Percentiles rank a stretch among this genome's conserved stretches.
These are phyloP conservation scores for Petaurus breviceps DNA, from an alignment of 2,113 vertebrate genomes.

Conservation along the genomic window DNA sequence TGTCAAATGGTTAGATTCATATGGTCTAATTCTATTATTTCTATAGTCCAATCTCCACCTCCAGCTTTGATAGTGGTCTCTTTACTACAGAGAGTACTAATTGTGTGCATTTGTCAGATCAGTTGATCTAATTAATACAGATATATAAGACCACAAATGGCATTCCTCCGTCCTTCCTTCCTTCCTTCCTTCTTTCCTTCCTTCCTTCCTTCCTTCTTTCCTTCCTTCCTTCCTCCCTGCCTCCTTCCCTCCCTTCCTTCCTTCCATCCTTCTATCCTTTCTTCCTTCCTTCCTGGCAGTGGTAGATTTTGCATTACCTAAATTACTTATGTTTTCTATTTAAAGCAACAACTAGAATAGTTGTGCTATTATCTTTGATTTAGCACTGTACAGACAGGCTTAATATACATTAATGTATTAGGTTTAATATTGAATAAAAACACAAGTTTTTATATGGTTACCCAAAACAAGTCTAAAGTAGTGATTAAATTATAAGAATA, in stretches of 20 bases:
- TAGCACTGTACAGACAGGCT: not conserved
- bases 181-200: too few species aligned
- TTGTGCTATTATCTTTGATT: not conserved
- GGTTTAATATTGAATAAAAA: not conserved
- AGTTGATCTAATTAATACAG: too few species aligned
- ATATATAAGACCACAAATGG: not conserved
- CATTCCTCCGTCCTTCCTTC: too few species aligned
- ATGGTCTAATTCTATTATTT: not conserved
- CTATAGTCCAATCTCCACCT: not conserved
- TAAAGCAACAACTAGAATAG: not conserved
- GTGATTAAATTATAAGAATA: not conserved
- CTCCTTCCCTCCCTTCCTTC: too few species aligned
- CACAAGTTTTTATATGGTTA: not conserved
- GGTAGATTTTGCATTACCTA: too few species aligned
- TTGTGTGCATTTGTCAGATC: not conserved
- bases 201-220: too few species aligned
- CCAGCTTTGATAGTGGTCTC: accelerated
- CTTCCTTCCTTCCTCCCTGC: too few species aligned
- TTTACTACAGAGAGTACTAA: too few species aligned
- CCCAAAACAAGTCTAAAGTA: not conserved
- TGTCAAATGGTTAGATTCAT: not conserved
- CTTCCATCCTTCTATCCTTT: too few species aligned
- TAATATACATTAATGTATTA: not conserved
- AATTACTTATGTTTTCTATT: too few species aligned
- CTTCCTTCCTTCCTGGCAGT: too few species aligned